phyloP scores from a whole-genome alignment of 2,797 vertebrate species.

The Vespertilio murinus region DNA sequence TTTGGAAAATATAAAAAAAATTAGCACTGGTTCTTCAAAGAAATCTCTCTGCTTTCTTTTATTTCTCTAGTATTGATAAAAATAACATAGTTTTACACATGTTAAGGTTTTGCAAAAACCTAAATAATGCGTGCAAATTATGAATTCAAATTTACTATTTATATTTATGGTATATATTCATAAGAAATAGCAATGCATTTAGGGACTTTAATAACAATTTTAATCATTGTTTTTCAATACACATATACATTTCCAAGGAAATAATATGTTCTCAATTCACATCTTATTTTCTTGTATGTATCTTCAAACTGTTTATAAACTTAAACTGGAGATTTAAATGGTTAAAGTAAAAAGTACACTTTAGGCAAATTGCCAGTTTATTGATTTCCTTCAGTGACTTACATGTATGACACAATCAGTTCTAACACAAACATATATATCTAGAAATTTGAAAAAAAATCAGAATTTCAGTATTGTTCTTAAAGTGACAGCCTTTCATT shows the following conservation, averaged over 20 bases:
- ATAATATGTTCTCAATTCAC: background rate
- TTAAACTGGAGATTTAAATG: slow-evolving; percentile 10
- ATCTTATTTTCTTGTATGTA: background rate
- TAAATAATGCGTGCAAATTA: background rate
- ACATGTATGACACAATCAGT: background rate
- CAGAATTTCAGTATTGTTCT: background rate
- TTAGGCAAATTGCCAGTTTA: background rate
- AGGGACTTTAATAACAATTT: background rate
- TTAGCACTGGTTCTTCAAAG: slow-evolving; percentile 63
- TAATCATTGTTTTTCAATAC: background rate
- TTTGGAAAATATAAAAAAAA: slow-evolving; percentile 67
- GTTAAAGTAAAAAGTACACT: slow-evolving; percentile 20
- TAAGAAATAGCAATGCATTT: background rate
- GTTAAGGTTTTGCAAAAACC: background rate
- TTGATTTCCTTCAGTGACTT: slow-evolving; percentile 12
- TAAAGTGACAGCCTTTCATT: background rate
- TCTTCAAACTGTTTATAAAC: background rate
- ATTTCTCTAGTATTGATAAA: slow-evolving; percentile 52
- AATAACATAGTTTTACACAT: slow-evolving; percentile 6
- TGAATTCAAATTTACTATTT: slow-evolving; percentile 23
- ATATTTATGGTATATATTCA: background rate
- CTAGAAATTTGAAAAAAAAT: background rate
- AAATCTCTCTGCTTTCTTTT: slow-evolving; percentile 71
- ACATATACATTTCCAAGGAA: slow-evolving; percentile 3
- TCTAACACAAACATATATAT: background rate